Percentiles rank a stretch among this genome's conserved stretches.
Conservation (phyloP, 1,140 invertebrate species). For the Hydropsyche tenuis region DNA sequence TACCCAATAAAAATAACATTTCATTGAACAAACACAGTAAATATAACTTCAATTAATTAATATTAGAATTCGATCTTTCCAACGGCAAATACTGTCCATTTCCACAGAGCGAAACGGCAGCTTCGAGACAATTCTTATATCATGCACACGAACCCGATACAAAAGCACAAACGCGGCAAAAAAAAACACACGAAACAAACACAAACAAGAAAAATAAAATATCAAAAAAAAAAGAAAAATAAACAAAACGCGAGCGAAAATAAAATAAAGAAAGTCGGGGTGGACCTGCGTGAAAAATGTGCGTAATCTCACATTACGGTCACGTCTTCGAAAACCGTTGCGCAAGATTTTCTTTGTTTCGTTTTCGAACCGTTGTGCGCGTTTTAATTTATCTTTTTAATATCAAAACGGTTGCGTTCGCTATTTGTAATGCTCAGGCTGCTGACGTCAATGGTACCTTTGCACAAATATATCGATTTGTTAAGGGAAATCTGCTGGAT, state of each 20-base stretch:
- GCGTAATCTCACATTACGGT: constrained; percentile 28
- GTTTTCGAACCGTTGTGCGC: constrained; percentile 6
- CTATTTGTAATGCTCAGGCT: constrained; percentile 4
- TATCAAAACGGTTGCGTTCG: constrained; percentile 6
- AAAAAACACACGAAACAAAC: no score
- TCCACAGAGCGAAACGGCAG: no score
- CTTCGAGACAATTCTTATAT: no score
- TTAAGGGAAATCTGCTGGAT: no score
- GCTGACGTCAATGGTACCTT: not conserved
- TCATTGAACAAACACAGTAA: no score
- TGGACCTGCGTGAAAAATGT: constrained; percentile 19
- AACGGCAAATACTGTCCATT: no score
- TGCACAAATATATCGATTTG: not conserved
- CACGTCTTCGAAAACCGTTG: constrained; percentile 21
- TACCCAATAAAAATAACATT: no score
- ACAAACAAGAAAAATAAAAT: no score
- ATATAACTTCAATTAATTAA: no score
- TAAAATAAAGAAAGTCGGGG: constrained; percentile 19
- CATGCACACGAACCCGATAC: no score
- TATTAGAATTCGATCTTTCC: no score
- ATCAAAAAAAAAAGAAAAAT: not conserved
- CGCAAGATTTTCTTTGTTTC: constrained; percentile 26
- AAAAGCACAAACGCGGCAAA: no score
- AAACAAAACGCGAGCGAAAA: not conserved
- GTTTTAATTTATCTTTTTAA: constrained; percentile 27